Percentiles rank a stretch among this genome's conserved stretches.
Evolutionary conservation across 2,113 vertebrate genomes (phyloP).

Genomic region (Sturnus vulgaris): DNA sequence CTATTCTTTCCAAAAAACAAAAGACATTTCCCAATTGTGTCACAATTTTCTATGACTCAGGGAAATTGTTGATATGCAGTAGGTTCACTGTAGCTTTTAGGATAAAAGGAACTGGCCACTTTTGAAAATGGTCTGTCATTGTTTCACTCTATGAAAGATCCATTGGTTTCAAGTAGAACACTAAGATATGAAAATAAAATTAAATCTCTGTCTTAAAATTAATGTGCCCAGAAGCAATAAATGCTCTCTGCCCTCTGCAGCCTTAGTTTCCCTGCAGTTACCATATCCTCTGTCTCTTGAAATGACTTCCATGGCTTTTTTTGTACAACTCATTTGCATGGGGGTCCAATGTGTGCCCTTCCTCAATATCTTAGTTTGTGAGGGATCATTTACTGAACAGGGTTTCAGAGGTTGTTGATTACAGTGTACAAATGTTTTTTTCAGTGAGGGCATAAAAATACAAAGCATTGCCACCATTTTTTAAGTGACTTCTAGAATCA

Average conservation of each 20-base stretch:
- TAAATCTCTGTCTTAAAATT: background rate
- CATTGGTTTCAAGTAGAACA: background rate
- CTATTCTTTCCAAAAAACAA: background rate
- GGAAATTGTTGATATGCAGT: background rate
- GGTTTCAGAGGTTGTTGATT: background rate
- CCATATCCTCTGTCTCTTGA: background rate
- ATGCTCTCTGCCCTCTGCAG: background rate
- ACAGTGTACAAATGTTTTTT: background rate
- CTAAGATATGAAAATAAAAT: background rate
- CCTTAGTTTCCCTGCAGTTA: background rate
- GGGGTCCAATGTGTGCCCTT: background rate
- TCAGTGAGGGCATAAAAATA: background rate
- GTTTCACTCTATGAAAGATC: background rate
- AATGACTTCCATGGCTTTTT: background rate
- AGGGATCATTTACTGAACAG: background rate
- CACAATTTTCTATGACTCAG: background rate
- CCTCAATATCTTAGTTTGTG: background rate
- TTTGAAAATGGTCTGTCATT: background rate
- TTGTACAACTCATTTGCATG: background rate
- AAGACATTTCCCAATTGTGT: background rate
- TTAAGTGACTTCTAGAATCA: background rate
- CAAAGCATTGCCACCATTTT: background rate
- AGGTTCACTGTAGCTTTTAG: background rate
- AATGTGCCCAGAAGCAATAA: background rate
- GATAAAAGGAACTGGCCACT: background rate